Evolutionary conservation across 2,888 invertebrate genomes (phyloP), one percentile per base, ranked within the genome.

Genomic region (Masnerella sp.): DNA sequence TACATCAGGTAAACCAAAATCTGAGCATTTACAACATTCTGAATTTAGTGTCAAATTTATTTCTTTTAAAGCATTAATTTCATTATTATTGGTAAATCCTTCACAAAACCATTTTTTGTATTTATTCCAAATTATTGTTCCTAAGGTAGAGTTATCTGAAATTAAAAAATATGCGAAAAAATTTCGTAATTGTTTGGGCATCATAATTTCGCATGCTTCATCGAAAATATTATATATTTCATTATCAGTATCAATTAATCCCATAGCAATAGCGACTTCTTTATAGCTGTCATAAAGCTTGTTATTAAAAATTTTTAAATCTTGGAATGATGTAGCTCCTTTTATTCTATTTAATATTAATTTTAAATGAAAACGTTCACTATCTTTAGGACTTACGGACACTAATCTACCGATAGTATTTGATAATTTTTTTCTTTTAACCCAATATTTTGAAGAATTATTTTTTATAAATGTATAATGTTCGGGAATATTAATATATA

Each of bases 301-400:
- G 28, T 40, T 34, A 40, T 68, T 52, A 40, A 49, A 68, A 12
- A 17, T 52, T 65, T 45, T 58, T 42, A 68, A 43, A 42, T 69
- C 47, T 14, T 62, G 9, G 40, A 47, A 70, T 22, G 47, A 62
- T 40, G 17, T 54, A 22, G 42, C 54, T 14, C 70, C 70, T 36
- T 20, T 45, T 12, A 58, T 8, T 8, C 51, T 8, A 58, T 47
- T 58, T 15, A 70, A 43, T 25, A 70, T 47, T 45, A 64, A 49
- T 49, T 71, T 71, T 38, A 72, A 45, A 61, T 61, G 47, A 47
- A 65, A 72, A n/a, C 72, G 18, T 56, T 70, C 56, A 25, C 12
- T 11, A 49, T 62, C 62, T 62, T 43, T 49, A 17, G 70, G 70
- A 32, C 59, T 61, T 34, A 67, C 61, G 32, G 43, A 38, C 25